phyloP scores from a whole-genome alignment of 2,113 vertebrate species.

The Lagopus muta region DNA sequence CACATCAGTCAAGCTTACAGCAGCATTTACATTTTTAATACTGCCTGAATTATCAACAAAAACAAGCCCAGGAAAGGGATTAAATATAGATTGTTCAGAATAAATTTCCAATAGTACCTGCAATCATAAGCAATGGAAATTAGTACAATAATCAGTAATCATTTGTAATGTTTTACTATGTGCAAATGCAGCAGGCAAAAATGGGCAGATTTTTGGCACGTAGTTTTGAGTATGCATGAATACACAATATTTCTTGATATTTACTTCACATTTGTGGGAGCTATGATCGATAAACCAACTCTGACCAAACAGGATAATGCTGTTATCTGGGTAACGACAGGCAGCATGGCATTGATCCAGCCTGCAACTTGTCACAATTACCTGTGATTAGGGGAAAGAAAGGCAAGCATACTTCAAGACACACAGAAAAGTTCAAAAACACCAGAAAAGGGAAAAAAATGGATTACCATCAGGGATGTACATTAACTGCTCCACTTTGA shows the following conservation, averaged over 20 bases:
- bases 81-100: slow-evolving; percentile 13
- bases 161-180: not conserved
- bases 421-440: not conserved
- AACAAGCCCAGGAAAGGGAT: not conserved
- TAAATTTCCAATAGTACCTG: not conserved
- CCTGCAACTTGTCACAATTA: slow-evolving; percentile 23
- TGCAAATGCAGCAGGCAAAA: not conserved
- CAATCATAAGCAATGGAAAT: not conserved
- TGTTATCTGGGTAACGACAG: slow-evolving; percentile 39
- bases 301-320: slow-evolving; percentile 15
- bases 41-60: slow-evolving; percentile 12
- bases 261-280: slow-evolving; percentile 41
- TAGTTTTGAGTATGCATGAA: not conserved
- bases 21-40: not conserved
- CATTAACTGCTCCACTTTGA: not conserved
- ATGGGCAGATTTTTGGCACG: not conserved
- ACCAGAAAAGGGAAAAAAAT: not conserved
- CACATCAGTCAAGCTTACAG: not conserved
- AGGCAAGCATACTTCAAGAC: not conserved
- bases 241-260: not conserved
- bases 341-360: slow-evolving; percentile 22
- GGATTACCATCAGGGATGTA: not conserved
- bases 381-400: not conserved
- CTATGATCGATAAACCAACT: not conserved
- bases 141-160: not conserved